A percentile compares a stretch with the other conserved stretches of the same genome.
Conservation (phyloP, 2,888 invertebrate genomes). For the Lathronympha strigana region DNA sequence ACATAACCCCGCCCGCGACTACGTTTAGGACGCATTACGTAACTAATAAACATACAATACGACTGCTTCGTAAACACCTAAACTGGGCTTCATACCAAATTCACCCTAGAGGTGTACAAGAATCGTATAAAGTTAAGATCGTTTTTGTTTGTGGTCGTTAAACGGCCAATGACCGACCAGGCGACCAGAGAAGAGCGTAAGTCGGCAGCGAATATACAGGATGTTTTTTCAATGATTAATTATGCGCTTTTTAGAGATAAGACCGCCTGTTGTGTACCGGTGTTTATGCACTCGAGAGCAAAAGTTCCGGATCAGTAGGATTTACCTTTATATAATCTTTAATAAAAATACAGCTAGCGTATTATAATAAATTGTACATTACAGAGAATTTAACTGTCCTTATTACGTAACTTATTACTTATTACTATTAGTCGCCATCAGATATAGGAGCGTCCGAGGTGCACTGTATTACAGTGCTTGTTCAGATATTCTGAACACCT, state of each 20-base stretch:
- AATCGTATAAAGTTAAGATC: background rate
- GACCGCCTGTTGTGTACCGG: background rate
- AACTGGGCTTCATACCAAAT: background rate
- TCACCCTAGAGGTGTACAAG: background rate
- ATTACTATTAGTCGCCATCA: too few relatives aligned
- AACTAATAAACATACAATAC: conserved; percentile 35
- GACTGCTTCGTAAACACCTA: conserved; percentile 29
- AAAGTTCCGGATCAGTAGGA: too few relatives aligned
- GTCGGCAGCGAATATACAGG: background rate
- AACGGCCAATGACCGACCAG: conserved; percentile 1
- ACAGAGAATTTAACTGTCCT: too few relatives aligned
- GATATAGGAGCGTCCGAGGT: too few relatives aligned
- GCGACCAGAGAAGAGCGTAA: background rate
- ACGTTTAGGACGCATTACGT: conserved; percentile 25
- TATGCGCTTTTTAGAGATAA: background rate
- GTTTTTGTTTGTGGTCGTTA: conserved; percentile 7
- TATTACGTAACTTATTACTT: too few relatives aligned
- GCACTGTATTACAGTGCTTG: too few relatives aligned
- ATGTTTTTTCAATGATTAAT: too few relatives aligned
- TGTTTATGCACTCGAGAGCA: too few relatives aligned
- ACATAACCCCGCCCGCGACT: conserved; percentile 1
- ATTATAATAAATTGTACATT: too few relatives aligned
- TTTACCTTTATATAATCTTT: too few relatives aligned
- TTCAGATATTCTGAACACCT: too few relatives aligned
- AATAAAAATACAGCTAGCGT: too few relatives aligned